Evolutionary conservation across 1,140 invertebrate genomes (phyloP).

Genomic region (Aethina tumida): DNA sequence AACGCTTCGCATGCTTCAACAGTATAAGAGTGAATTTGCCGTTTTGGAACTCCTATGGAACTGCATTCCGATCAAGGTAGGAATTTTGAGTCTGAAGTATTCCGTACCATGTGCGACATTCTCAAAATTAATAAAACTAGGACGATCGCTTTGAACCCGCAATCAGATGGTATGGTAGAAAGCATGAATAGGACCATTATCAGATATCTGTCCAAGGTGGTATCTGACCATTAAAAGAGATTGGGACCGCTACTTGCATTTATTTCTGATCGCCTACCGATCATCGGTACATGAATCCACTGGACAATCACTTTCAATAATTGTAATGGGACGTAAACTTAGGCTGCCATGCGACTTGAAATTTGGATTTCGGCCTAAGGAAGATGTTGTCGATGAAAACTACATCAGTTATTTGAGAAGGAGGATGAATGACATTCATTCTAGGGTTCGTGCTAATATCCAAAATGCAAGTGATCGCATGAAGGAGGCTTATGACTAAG

Average conservation of each 20-base stretch:
- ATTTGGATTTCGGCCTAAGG: slow-evolving; percentile 7
- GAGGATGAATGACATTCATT: slow-evolving; percentile 5
- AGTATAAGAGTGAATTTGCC: slow-evolving; percentile 27
- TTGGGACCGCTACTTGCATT: slow-evolving; percentile 8
- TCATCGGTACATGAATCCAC: slow-evolving; percentile 10
- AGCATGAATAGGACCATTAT: slow-evolving; percentile 16
- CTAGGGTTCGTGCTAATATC: slow-evolving; percentile 3
- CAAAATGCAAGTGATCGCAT: slow-evolving; percentile 11
- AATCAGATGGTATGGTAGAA: slow-evolving; percentile 36
- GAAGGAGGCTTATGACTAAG: slow-evolving; percentile 6
- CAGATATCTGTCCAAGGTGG: slow-evolving; percentile 3
- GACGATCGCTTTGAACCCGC: slow-evolving; percentile 30
- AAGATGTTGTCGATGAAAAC: slow-evolving; percentile 9
- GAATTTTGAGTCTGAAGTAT: slow-evolving; percentile 9
- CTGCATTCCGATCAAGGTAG: slow-evolving; percentile 32
- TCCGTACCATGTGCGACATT: slow-evolving; percentile 19
- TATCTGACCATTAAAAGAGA: slow-evolving; percentile 4
- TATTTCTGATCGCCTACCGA: slow-evolving; percentile 11
- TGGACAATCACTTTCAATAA: slow-evolving; percentile 5
- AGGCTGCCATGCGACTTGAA: slow-evolving; percentile 11
- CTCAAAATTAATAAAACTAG: slow-evolving; percentile 28
- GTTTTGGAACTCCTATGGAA: slow-evolving; percentile 31
- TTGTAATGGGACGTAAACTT: slow-evolving; percentile 9
- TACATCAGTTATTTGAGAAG: slow-evolving; percentile 7
- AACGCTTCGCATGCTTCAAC: too few species aligned